Conservation (phyloP, 1,140 invertebrate genomes). For the Sitobion miscanthi region DNA sequence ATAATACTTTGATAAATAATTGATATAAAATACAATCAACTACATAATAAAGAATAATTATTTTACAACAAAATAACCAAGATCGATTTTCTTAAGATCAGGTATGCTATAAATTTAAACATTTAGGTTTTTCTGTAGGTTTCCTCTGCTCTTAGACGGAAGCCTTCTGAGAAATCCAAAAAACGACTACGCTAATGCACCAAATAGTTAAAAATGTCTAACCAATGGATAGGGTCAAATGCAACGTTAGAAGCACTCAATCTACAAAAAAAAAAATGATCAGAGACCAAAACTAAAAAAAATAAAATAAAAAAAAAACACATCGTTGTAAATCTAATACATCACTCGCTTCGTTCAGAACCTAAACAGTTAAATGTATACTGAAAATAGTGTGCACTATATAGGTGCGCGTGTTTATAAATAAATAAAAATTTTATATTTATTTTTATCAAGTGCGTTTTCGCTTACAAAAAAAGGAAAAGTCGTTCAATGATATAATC, state of each 20-base stretch:
- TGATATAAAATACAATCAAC: neutral
- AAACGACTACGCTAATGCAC: neutral
- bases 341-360: neutral
- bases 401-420: neutral
- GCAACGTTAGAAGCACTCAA: neutral
- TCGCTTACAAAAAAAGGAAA: neutral
- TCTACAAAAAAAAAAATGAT: neutral
- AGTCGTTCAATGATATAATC: neutral
- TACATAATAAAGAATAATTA: neutral
- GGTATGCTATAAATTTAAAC: neutral
- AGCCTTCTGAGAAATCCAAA: neutral
- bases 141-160: neutral
- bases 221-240: neutral
- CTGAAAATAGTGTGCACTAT: neutral
- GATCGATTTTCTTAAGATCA: neutral
- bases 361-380: slow-evolving; percentile 10
- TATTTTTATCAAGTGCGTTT: neutral
- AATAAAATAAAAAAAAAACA: neutral
- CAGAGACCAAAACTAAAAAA: neutral
- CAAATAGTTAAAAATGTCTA: neutral
- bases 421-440: neutral
- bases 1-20: neutral
- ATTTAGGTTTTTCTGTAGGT: neutral
- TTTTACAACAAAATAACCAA: neutral
- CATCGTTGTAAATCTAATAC: neutral